phyloP scores from a whole-genome alignment of 92 coral and sea anemone species.

The Isaurus tuberculatus region DNA sequence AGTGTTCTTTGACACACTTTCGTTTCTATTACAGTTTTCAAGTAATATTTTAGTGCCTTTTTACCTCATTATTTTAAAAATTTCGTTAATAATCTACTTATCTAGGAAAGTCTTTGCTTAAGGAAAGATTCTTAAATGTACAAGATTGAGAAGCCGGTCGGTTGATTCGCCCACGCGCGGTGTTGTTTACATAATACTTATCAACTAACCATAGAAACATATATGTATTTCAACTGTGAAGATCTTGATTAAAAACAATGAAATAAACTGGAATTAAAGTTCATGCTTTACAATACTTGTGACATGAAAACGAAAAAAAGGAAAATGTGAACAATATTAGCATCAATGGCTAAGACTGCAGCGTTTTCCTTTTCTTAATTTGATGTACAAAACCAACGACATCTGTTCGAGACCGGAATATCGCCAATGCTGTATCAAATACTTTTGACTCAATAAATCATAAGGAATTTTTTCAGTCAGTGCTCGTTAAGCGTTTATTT shows the following conservation, averaged over 20 bases:
- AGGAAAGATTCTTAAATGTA: not conserved
- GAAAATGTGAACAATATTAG: conserved; percentile 4
- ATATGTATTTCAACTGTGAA: not conserved
- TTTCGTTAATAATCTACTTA: not conserved
- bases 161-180: conserved; percentile 19
- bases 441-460: not conserved
- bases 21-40: not conserved
- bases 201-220: not conserved
- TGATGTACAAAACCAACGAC: not conserved
- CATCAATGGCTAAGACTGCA: not conserved
- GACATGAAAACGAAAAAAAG: not conserved
- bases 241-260: not conserved
- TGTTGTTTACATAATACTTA: not conserved
- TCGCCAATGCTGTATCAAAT: conserved; percentile 5
- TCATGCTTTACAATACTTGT: not conserved
- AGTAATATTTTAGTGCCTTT: not conserved
- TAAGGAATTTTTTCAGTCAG: not conserved
- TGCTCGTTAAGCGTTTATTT: not conserved
- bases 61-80: not conserved
- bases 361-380: not conserved
- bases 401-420: conserved; percentile 22
- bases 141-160: not conserved
- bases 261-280: not conserved
- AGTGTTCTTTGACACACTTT: not conserved
- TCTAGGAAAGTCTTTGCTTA: not conserved